Conservation (phyloP, 2,797 vertebrate genomes). For the Diplodus sargus region DNA sequence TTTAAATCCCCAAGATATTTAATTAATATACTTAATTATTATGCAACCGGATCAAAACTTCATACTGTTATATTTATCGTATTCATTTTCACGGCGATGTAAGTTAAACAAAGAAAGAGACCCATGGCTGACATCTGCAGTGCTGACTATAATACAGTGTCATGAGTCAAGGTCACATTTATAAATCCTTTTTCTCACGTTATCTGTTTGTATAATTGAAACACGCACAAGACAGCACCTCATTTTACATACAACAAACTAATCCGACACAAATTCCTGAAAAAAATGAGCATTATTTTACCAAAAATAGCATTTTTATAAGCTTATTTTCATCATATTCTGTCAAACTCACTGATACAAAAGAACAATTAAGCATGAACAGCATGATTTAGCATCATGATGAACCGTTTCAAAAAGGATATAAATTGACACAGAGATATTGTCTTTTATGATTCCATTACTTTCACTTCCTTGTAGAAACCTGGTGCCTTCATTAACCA, state of each 20-base stretch:
- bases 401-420: background rate
- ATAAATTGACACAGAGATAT: too few species aligned
- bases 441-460: too few species aligned
- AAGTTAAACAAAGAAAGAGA: background rate
- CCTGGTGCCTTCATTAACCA: too few species aligned
- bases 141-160: background rate
- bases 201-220: background rate
- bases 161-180: background rate
- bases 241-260: background rate
- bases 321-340: background rate
- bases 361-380: background rate
- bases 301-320: background rate
- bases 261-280: background rate
- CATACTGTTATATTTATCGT: background rate
- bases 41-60: background rate
- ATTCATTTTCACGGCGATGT: background rate
- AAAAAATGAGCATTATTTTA: background rate
- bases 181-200: background rate
- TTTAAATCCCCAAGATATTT: conserved; percentile 7
- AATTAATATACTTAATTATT: too few species aligned
- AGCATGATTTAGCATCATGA: too few species aligned
- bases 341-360: background rate
- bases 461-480: background rate
- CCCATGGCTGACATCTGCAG: background rate
- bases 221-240: background rate